These are phyloP conservation scores for Dascillus cervinus DNA, from an alignment of 2,888 invertebrate species.

Conservation along the genomic window DNA sequence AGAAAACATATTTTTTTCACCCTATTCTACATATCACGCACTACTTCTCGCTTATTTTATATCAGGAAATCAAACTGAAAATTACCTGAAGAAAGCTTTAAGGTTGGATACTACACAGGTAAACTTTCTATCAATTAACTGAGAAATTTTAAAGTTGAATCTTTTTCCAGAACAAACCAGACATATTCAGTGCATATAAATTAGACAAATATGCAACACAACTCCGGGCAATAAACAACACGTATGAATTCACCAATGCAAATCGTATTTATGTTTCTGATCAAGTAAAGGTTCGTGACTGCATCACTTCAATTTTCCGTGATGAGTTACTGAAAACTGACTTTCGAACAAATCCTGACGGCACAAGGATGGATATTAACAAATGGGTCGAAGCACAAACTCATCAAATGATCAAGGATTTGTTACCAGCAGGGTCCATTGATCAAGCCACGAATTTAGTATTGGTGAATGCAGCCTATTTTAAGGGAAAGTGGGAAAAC, in stretches of 20 bases:
- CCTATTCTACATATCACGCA: constrained; percentile 78
- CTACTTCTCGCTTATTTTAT: constrained; percentile 73
- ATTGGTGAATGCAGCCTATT: constrained; percentile 81
- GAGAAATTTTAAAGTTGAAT: not conserved
- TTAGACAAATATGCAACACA: constrained; percentile 53
- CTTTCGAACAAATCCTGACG: constrained; percentile 55
- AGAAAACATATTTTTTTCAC: constrained; percentile 81
- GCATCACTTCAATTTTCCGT: constrained; percentile 57
- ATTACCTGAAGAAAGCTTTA: constrained; percentile 53
- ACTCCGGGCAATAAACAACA: constrained; percentile 46
- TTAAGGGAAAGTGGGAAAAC: constrained; percentile 81
- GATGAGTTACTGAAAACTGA: constrained; percentile 57
- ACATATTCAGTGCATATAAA: constrained; percentile 64
- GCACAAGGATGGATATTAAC: constrained; percentile 59
- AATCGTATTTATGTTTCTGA: constrained; percentile 69
- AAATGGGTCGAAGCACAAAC: constrained; percentile 70
- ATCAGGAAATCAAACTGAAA: constrained; percentile 63
- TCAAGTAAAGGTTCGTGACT: constrained; percentile 52
- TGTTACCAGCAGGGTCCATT: constrained; percentile 60
- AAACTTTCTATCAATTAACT: constrained; percentile 22
- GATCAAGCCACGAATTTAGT: constrained; percentile 60
- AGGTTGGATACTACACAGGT: constrained; percentile 52
- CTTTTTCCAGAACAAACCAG: constrained; percentile 53
- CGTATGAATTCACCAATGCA: constrained; percentile 67
- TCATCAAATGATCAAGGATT: constrained; percentile 66